A percentile compares a stretch with the other conserved stretches of the same genome.
Evolutionary conservation across 2,888 invertebrate genomes (phyloP).

Genomic region (Thera britannica): DNA sequence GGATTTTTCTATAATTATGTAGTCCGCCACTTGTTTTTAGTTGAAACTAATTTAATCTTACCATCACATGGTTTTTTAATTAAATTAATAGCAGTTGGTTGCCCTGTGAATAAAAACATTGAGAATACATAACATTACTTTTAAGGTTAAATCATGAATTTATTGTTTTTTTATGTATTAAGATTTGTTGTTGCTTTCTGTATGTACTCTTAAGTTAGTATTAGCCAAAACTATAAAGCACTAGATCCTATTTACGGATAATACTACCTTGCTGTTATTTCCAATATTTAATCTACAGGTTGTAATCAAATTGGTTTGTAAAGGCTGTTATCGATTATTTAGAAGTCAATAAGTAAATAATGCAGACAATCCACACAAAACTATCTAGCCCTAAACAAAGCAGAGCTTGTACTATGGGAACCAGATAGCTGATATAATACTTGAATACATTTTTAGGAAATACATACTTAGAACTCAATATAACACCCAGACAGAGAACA

Average conservation of each 20-base stretch:
- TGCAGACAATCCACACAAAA: too few species aligned
- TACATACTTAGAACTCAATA: too few species aligned
- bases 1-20: conserved; percentile 24
- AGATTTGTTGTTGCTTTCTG: not conserved
- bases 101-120: not conserved
- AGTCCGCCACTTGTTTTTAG: conserved; percentile 6
- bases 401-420: too few species aligned
- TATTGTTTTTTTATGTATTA: conserved; percentile 4
- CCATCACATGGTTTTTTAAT: not conserved
- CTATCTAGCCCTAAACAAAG: too few species aligned
- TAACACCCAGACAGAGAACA: too few species aligned
- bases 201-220: not conserved
- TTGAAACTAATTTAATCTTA: conserved; percentile 1
- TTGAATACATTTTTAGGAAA: too few species aligned
- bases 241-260: not conserved
- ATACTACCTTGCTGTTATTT: not conserved
- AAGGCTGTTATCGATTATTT: too few species aligned
- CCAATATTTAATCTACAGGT: not conserved
- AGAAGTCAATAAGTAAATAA: too few species aligned
- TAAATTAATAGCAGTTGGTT: not conserved
- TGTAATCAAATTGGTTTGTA: too few species aligned
- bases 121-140: not conserved
- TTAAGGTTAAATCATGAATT: conserved; percentile 10
- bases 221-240: not conserved
- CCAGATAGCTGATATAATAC: too few species aligned